A percentile compares a stretch with the other conserved stretches of the same genome.
These are phyloP conservation scores for Stenodema calcarata DNA, from an alignment of 2,888 invertebrate genomes.

Conservation along the genomic window DNA sequence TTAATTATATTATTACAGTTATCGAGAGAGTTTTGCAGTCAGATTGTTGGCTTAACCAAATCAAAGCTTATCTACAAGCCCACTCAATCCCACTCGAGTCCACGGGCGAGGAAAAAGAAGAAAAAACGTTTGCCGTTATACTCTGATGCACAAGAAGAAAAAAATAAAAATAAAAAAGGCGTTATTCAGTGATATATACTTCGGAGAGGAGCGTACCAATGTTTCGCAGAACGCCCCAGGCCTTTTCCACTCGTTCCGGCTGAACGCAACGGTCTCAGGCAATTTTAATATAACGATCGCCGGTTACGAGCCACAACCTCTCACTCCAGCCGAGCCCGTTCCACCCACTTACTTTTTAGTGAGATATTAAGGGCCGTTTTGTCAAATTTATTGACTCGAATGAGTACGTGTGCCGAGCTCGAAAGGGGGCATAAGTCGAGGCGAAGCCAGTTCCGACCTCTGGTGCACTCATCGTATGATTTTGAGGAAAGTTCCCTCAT, in stretches of 20 bases:
- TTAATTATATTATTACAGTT: too few relatives aligned
- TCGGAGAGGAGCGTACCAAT: neutral
- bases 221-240: neutral
- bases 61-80: too few relatives aligned
- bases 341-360: conserved; percentile 22
- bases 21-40: too few relatives aligned
- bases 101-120: neutral
- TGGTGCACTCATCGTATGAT: too few relatives aligned
- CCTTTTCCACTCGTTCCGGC: neutral
- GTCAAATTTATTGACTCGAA: conserved; percentile 16
- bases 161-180: neutral
- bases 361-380: conserved; percentile 34
- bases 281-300: conserved; percentile 18
- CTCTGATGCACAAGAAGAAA: neutral
- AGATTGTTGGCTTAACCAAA: too few relatives aligned
- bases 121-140: neutral
- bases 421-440: conserved; percentile 3
- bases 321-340: neutral
- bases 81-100: too few relatives aligned
- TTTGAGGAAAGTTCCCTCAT: too few relatives aligned
- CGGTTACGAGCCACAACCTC: neutral
- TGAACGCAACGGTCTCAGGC: neutral
- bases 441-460: neutral
- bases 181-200: neutral
- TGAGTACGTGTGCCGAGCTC: conserved; percentile 16